Base-by-base conservation (phyloP, 2,113 vertebrate genomes). In the Laterallus jamaicensis region DNA sequence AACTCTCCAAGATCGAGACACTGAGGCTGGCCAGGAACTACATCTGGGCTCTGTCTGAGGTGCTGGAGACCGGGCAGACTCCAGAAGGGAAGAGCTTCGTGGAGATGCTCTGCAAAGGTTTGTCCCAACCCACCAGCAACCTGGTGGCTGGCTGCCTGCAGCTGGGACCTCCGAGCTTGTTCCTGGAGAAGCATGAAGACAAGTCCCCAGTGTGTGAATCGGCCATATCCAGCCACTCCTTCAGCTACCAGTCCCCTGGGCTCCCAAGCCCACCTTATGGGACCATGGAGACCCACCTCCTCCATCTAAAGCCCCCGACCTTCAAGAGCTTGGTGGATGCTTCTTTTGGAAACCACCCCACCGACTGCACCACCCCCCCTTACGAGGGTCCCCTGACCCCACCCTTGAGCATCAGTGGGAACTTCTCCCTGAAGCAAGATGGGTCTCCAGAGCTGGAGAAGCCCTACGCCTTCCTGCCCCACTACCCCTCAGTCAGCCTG, bases 51-150 rank as follows among this genome's bases (percentile, higher is more conserved):
- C 97, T 99, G 90, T 99, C 99, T 1, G 99, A 99, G 97, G 99
- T 99, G 47, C 98, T 99, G 15, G 99, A 99, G 91, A 99, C 82
- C 0, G 99, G 99, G 6, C 98, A 99, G 97, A 99, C 98, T 3
- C 97, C 98, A 0, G 99, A 99, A 96, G 99, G 98, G 55, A 98
- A 99, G 20, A 98, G 98, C 69, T 99, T 99, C 62, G 93, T 99
- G 91, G 99, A 99, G 93, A 99, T 99, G 99, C 98, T 99, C 77
- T 99, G 99, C 79, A 99, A 99, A 97, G 99, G 99, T n/a, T 98
- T 99, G 28, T 99, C 99, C 21, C 99, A 99, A 91, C 99, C 99
- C 86, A 99, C 99, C 83, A 99, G 99, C 93, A 99, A 99, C 97
- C 96, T 99, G 19, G 99, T 99, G 91, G 99, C 99, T 8, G 99